Evolutionary conservation across 1,140 invertebrate genomes (phyloP), one percentile per base, ranked within the genome.

Genomic region (Bicyclus anynana): DNA sequence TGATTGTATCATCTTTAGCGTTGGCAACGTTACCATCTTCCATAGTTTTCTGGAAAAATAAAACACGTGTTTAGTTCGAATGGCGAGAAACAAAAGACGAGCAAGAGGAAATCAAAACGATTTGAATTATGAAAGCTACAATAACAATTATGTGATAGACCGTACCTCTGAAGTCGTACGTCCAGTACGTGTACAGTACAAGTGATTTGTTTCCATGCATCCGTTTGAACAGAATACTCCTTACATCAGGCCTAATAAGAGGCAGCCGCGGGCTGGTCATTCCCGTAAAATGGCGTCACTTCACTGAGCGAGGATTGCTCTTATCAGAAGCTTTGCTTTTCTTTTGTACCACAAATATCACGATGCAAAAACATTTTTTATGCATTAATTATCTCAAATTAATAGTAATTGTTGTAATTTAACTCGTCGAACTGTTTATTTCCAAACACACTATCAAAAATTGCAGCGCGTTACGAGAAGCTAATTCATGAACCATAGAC

Each of bases 231-330:
- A 80, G 54, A 78, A 72, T 67, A 69, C 73, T 84, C 77, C 81
- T 87, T 83, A 86, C 84, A 87, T 86, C 74, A 72, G 81, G 81
- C 81, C 80, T 81, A 84, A 71, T 85, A 73, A 74, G 77, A 84
- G 69, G 83, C 78, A 88, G 85, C 87, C 81, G 81, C 85, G 82
- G 83, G 83, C 87, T 87, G 84, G 74, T 88, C 85, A 89, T 89
- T 87, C 87, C 84, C 85, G 87, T 89, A 89, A 89, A 89, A 89
- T 89, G 87, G 87, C 87, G 87, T 89, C 87, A 89, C 87, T 86
- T 76, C 72, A 71, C 82, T 75, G 73, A 77, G 77, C 75, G 84
- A 82, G 77, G 79, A 83, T 80, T 78, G 74, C 73, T 79, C 71
- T 80, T 81, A 86, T 86, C 80, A 84, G 74, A 80, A 75, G 64